phyloP scores from a whole-genome alignment of 2,888 invertebrate genomes.

The Ariolimax columbianus region DNA sequence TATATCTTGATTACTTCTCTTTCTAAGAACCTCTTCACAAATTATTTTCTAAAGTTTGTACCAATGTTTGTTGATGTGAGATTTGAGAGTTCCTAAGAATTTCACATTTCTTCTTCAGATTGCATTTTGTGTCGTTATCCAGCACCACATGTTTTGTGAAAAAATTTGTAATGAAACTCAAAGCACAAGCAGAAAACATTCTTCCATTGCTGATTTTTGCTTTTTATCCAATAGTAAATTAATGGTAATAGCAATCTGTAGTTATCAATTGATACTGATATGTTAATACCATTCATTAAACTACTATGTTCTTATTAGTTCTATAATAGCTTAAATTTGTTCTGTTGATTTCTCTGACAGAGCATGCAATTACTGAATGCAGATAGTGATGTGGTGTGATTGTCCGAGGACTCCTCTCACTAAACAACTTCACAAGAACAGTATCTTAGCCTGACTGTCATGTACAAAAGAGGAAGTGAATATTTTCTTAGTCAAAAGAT shows the following conservation, averaged over 20 bases:
- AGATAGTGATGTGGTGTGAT: conserved; percentile 34
- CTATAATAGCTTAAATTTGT: background rate
- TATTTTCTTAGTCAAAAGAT: too few species aligned
- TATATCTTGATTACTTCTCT: too few species aligned
- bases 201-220: background rate
- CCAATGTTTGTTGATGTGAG: too few species aligned
- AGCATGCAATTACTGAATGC: conserved; percentile 42
- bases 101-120: too few species aligned
- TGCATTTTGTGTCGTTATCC: too few species aligned
- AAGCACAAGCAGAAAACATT: too few species aligned
- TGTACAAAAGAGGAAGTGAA: background rate
- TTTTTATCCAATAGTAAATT: background rate
- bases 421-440: background rate
- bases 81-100: too few species aligned
- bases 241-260: background rate
- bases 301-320: background rate
- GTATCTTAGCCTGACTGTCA: background rate
- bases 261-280: too few species aligned
- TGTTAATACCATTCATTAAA: background rate
- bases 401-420: background rate
- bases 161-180: background rate
- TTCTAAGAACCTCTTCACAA: too few species aligned
- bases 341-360: conserved; percentile 3
- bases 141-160: too few species aligned
- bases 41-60: too few species aligned